A percentile compares a stretch with the other conserved stretches of the same genome.
These are phyloP conservation scores for Odontomyia ornata DNA, from an alignment of 2,888 invertebrate species.

Conservation along the genomic window DNA sequence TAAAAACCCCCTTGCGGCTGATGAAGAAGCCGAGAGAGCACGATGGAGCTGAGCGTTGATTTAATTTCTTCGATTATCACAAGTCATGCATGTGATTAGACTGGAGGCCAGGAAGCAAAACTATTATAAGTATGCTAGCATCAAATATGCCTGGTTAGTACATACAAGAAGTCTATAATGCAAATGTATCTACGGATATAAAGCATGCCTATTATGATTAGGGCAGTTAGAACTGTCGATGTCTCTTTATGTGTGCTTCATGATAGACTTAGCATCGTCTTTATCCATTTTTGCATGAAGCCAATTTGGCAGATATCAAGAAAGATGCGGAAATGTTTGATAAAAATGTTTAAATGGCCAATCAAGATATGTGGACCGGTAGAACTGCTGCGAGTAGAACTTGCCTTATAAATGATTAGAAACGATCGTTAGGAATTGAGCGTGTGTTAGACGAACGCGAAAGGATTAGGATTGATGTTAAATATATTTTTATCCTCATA, in stretches of 20 bases:
- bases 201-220: constrained; percentile 6
- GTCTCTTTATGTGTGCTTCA: background rate
- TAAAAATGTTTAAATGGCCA: constrained; percentile 31
- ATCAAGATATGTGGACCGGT: constrained; percentile 1
- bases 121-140: background rate
- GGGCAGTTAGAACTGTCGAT: constrained; percentile 14
- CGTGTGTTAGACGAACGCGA: background rate
- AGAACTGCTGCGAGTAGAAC: background rate
- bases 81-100: constrained; percentile 42
- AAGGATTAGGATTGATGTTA: too few relatives aligned
- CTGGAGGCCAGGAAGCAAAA: constrained; percentile 27
- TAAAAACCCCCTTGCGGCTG: background rate
- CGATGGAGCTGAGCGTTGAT: constrained; percentile 21
- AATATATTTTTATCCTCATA: too few relatives aligned
- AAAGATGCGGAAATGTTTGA: constrained; percentile 43
- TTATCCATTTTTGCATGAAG: constrained; percentile 14
- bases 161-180: background rate
- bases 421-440: background rate
- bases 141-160: too few relatives aligned
- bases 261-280: background rate
- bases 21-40: background rate
- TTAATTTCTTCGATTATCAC: constrained; percentile 43
- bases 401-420: background rate
- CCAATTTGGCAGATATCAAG: constrained; percentile 31
- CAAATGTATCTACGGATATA: background rate